phyloP scores from a whole-genome alignment of 2,113 vertebrate genomes.

The Semicossyphus pulcher region DNA sequence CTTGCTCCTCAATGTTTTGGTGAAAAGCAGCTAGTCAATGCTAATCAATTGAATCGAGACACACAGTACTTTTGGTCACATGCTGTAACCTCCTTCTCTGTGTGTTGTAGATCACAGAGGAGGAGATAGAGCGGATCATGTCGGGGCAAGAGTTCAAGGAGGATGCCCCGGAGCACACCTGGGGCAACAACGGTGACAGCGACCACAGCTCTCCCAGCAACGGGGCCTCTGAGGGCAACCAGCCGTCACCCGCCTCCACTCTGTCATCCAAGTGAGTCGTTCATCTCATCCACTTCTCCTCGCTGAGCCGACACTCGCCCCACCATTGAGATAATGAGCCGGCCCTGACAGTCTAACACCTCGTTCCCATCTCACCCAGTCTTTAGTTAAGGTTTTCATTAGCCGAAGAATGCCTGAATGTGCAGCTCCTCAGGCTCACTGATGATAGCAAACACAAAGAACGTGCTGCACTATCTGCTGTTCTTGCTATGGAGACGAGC shows the following conservation, averaged over 20 bases:
- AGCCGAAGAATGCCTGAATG: conserved; percentile 62
- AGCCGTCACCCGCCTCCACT: conserved; percentile 96
- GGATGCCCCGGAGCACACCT: conserved; percentile 90
- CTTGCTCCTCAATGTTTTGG: conserved; percentile 56
- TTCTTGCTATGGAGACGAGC: conserved; percentile 53
- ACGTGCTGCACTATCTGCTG: conserved; percentile 61
- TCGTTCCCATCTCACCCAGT: conserved; percentile 49
- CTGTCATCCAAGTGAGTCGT: conserved; percentile 94
- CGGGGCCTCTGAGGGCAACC: conserved; percentile 96
- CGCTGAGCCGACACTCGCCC: conserved; percentile 5
- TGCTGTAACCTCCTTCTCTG: conserved; percentile 1
- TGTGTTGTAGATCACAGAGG: conserved; percentile 91
- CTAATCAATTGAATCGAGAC: conserved; percentile 48
- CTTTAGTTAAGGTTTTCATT: conserved; percentile 64
- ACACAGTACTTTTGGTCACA: conserved; percentile 15
- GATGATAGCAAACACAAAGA: conserved; percentile 66
- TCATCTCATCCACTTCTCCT: conserved; percentile 8
- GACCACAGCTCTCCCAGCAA: conserved; percentile 98
- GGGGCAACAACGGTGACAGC: conserved; percentile 98
- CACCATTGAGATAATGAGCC: conserved; percentile 62
- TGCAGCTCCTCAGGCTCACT: conserved; percentile 41
- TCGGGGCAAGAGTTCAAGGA: conserved; percentile 99
- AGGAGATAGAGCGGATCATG: conserved; percentile 99
- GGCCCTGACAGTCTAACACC: conserved; percentile 68
- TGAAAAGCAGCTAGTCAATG: conserved; percentile 47